phyloP scores from a whole-genome alignment of 2,113 vertebrate species.

The Trachemys scripta region DNA sequence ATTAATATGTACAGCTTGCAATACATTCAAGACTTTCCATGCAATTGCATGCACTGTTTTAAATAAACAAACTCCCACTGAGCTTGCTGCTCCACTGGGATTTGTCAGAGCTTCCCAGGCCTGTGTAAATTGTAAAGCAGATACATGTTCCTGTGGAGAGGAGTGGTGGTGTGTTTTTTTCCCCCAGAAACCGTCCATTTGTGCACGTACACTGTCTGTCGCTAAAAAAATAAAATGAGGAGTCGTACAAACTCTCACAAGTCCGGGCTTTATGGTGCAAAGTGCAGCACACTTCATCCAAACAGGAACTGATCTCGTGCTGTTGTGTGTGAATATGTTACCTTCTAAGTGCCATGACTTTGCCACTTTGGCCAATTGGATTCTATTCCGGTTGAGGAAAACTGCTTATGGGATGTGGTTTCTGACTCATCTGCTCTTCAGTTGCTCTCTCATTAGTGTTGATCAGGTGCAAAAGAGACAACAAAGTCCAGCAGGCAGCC shows the following conservation, averaged over 20 bases:
- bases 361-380: fast-evolving
- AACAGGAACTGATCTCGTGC: background rate
- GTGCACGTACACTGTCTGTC: background rate
- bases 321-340: background rate
- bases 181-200: background rate
- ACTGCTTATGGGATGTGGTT: constrained; percentile 53
- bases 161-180: background rate
- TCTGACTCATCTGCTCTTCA: background rate
- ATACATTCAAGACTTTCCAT: constrained; percentile 45
- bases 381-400: constrained; percentile 8
- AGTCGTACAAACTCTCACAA: background rate
- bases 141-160: background rate
- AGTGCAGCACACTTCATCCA: background rate
- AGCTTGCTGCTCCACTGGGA: constrained; percentile 66
- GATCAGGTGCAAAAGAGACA: background rate
- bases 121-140: constrained; percentile 56
- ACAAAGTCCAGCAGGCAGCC: constrained; percentile 29
- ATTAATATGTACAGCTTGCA: constrained; percentile 30
- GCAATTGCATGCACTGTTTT: constrained; percentile 56
- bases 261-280: background rate
- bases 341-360: background rate
- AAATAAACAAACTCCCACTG: constrained; percentile 68
- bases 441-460: background rate
- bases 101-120: constrained; percentile 67
- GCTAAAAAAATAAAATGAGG: background rate